Base-by-base conservation (phyloP, 2,888 invertebrate species). In the Neocrepidodera transversa region DNA sequence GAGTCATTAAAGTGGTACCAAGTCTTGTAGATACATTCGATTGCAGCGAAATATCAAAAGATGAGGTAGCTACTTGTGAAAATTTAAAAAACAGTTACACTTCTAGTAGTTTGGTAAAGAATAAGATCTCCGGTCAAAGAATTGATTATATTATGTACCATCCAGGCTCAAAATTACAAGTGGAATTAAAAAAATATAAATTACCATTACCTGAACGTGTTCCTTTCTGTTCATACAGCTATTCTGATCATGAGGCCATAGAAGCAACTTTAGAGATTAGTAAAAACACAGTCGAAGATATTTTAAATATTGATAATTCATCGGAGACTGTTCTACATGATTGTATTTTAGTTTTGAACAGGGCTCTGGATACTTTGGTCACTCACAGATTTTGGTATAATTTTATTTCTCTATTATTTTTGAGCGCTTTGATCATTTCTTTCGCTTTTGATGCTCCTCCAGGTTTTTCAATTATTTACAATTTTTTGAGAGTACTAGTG, bases 241-340 rank as follows among this genome's bases (percentile, higher is more conserved):
- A 88, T 79, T 95, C 95, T 0, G 95, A 96, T 78, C 95, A 95
- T 77, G 95, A 95, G 79, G 95, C 93, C 10, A 88, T 95, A 5
- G 79, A 85, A 60, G 85, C 90, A 5, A 85, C 76, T 8, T 74
- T 86, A 32, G 67, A 67, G 55, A 69, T 82, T 11, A 68, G 57
- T 23, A 62, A 62, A 79, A 68, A 75, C 74, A 57, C 61, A 45
- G 60, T 57, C 26, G 38, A 48, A 2, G 48, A 8, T n/a, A 50
- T 42, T 50, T 51, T 18, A 28, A 60, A 42, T 18, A 66, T 72
- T 50, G 51, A 63, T 10, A 67, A 66, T 10, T 63, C 62, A 8
- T 68, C 70, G 50, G 60, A 66, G 49, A 58, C 58, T 6, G 81
- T 82, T 0, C 77, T 89, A 32, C 79, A 82, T 47, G 84, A 88